phyloP scores from a whole-genome alignment of 2,113 vertebrate genomes.

The Brachyistius frenatus region DNA sequence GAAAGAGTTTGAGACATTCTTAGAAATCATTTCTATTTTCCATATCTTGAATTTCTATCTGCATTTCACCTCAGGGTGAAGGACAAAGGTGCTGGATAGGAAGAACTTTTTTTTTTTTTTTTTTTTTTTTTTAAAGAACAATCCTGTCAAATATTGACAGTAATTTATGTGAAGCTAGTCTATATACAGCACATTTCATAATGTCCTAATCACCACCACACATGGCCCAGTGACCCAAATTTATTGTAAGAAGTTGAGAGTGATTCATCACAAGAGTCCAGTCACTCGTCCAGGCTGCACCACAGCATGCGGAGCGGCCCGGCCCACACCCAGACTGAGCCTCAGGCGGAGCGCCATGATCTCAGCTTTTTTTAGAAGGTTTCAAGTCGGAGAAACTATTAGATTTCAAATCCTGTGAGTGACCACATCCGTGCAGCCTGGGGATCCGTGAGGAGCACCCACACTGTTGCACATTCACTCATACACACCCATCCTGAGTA shows the following conservation, averaged over 20 bases:
- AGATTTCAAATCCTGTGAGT: conserved; percentile 46
- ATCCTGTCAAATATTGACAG: neutral
- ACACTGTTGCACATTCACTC: conserved; percentile 17
- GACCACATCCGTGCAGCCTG: conserved; percentile 52
- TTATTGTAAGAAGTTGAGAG: conserved; percentile 25
- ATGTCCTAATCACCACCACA: conserved; percentile 21
- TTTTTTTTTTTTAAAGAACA: neutral
- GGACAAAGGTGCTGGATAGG: neutral
- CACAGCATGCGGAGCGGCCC: neutral
- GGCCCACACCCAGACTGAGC: conserved; percentile 42
- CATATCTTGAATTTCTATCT: conserved; percentile 32
- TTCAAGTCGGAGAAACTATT: conserved; percentile 44
- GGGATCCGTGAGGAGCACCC: conserved; percentile 33
- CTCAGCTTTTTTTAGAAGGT: conserved; percentile 40
- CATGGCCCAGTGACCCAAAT: conserved; percentile 29
- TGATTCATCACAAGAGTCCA: conserved; percentile 48
- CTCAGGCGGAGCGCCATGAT: conserved; percentile 41
- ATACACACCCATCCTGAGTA: conserved; percentile 3
- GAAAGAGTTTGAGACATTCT: conserved; percentile 26
- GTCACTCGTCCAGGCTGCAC: conserved; percentile 24
- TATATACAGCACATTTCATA: neutral
- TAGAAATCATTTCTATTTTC: conserved; percentile 12
- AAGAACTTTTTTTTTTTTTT: neutral
- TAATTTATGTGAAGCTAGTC: neutral
- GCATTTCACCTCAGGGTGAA: conserved; percentile 7